Conservation (phyloP, 37 sponge, comb jelly and placozoan species). For the Chondrilla cf. caribensis region DNA sequence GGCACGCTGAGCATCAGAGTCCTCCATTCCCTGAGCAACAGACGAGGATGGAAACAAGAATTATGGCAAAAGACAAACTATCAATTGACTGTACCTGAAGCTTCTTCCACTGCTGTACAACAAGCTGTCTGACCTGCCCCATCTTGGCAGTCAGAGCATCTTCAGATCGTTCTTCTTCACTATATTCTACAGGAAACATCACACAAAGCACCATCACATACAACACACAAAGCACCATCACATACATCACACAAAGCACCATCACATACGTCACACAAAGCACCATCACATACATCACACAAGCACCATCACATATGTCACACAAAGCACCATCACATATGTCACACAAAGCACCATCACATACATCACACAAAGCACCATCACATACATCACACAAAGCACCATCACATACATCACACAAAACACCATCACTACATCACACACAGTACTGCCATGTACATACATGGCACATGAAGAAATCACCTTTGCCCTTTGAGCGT, state of each 20-base stretch:
- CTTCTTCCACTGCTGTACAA: conserved; percentile 81
- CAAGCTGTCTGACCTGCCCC: conserved; percentile 46
- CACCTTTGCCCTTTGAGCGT: conserved; percentile 7
- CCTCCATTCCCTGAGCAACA: conserved; percentile 69
- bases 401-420: too few relatives aligned
- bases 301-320: neutral
- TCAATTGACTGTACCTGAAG: conserved; percentile 49
- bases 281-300: neutral
- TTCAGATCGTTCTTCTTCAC: conserved; percentile 38
- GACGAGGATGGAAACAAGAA: neutral
- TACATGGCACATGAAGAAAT: too few relatives aligned
- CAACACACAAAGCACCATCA: too few relatives aligned
- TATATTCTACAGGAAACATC: conserved; percentile 28
- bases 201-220: neutral
- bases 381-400: conserved; percentile 4
- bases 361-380: neutral
- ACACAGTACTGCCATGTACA: too few relatives aligned
- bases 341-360: neutral
- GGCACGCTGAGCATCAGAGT: conserved; percentile 58
- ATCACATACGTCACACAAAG: neutral
- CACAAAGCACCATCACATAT: neutral
- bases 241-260: neutral
- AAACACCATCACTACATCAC: too few relatives aligned
- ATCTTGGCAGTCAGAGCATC: conserved; percentile 53
- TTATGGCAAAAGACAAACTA: neutral